These are phyloP conservation scores for Brachionus sp. DNA, from an alignment of 1,140 invertebrate species.

Conservation along the genomic window DNA sequence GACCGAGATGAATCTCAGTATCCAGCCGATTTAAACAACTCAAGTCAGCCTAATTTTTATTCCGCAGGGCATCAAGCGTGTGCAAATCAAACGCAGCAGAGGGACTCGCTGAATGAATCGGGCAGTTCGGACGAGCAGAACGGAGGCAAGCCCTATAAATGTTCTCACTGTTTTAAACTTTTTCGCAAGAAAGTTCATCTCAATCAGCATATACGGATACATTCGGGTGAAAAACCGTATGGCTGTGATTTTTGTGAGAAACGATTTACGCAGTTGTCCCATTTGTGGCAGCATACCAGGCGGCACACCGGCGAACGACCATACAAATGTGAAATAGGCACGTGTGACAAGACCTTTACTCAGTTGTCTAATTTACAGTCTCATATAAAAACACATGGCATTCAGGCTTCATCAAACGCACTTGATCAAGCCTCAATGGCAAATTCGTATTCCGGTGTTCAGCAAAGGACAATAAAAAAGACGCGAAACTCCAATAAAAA, in stretches of 20 bases:
- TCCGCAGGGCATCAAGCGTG: not conserved
- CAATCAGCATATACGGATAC: constrained; percentile 50
- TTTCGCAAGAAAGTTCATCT: constrained; percentile 55
- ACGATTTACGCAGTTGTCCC: constrained; percentile 86
- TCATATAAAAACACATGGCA: constrained; percentile 37
- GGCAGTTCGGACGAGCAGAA: not conserved
- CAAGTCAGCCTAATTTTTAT: not conserved
- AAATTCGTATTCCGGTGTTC: not conserved
- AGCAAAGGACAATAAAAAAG: not conserved
- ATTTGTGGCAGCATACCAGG: constrained; percentile 74
- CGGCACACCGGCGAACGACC: constrained; percentile 65
- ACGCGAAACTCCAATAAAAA: constrained; percentile 20
- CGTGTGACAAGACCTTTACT: constrained; percentile 62
- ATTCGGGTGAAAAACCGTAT: constrained; percentile 56
- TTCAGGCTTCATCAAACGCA: not conserved
- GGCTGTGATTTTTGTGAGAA: constrained; percentile 79
- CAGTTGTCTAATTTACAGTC: constrained; percentile 45
- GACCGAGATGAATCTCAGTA: not conserved
- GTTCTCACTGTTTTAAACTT: constrained; percentile 56
- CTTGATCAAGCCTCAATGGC: not conserved
- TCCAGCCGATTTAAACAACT: not conserved
- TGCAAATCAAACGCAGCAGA: not conserved
- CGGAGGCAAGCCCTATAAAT: constrained; percentile 56
- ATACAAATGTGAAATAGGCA: constrained; percentile 57
- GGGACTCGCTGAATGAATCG: not conserved